These are phyloP conservation scores for Zele albiditarsus DNA, from an alignment of 2,888 invertebrate genomes.

Conservation along the genomic window DNA sequence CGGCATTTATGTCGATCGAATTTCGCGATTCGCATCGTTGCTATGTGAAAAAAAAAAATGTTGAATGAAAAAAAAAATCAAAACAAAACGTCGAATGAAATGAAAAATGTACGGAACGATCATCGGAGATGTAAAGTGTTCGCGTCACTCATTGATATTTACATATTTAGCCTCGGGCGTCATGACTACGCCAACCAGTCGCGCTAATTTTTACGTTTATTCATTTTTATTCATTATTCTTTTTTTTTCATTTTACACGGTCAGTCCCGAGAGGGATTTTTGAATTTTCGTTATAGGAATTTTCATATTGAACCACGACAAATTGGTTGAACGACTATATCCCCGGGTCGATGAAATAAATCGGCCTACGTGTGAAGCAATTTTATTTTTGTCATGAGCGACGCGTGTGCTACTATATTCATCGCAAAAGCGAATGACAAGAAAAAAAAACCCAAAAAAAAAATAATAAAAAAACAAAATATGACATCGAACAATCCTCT, in stretches of 20 bases:
- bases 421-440: slow-evolving; percentile 31
- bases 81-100: background rate
- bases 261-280: slow-evolving; percentile 12
- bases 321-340: slow-evolving; percentile 26
- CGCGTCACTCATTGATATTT: slow-evolving; percentile 26
- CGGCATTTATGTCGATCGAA: slow-evolving; percentile 1
- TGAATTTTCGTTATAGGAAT: background rate
- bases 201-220: slow-evolving; percentile 3
- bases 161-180: slow-evolving; percentile 29
- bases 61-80: slow-evolving; percentile 9
- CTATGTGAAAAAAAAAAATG: background rate
- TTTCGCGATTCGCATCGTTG: slow-evolving; percentile 8
- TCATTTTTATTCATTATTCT: background rate
- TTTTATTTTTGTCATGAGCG: slow-evolving; percentile 1
- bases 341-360: slow-evolving; percentile 23
- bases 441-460: slow-evolving; percentile 12
- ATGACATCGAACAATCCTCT: background rate
- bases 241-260: background rate
- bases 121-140: slow-evolving; percentile 30
- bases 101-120: slow-evolving; percentile 4
- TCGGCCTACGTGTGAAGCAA: background rate
- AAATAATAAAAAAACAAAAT: background rate
- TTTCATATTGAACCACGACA: slow-evolving; percentile 5
- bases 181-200: slow-evolving; percentile 1
- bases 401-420: background rate